A percentile compares a stretch with the other conserved stretches of the same genome.
These are phyloP conservation scores for Leucophora obtusa DNA, from an alignment of 2,888 invertebrate genomes.

Conservation along the genomic window DNA sequence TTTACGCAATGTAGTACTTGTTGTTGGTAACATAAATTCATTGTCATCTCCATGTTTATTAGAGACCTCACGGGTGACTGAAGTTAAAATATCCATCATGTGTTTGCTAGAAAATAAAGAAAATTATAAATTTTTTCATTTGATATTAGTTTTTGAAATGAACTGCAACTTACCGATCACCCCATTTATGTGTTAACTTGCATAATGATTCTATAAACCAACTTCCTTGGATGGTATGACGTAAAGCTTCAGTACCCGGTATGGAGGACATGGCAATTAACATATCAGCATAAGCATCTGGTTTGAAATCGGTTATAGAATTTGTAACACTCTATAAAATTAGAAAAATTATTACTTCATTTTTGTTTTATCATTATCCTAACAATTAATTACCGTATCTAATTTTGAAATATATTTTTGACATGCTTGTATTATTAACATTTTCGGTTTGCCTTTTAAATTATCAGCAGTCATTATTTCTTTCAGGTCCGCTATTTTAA, in stretches of 20 bases:
- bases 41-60: constrained; percentile 69
- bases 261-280: constrained; percentile 76
- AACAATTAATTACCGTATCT: constrained; percentile 31
- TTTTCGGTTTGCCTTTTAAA: constrained; percentile 80
- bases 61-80: constrained; percentile 68
- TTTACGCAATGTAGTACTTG: constrained; percentile 69
- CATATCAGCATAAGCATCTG: constrained; percentile 70
- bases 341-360: not conserved
- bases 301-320: constrained; percentile 27
- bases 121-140: not conserved
- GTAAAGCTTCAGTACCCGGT: constrained; percentile 73
- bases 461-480: constrained; percentile 78
- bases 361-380: too few relatives aligned
- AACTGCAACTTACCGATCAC: constrained; percentile 22
- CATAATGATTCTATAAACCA: constrained; percentile 78
- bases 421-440: constrained; percentile 82
- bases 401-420: constrained; percentile 76
- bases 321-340: constrained; percentile 34
- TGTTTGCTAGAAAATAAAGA: constrained; percentile 69
- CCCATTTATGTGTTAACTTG: constrained; percentile 47
- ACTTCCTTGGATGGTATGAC: constrained; percentile 73
- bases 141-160: not conserved
- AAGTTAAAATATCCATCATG: constrained; percentile 73
- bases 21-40: constrained; percentile 72
- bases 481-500: constrained; percentile 79